These are phyloP conservation scores for Bambusicola thoracicus DNA, from an alignment of 2,113 vertebrate genomes.

Conservation along the genomic window DNA sequence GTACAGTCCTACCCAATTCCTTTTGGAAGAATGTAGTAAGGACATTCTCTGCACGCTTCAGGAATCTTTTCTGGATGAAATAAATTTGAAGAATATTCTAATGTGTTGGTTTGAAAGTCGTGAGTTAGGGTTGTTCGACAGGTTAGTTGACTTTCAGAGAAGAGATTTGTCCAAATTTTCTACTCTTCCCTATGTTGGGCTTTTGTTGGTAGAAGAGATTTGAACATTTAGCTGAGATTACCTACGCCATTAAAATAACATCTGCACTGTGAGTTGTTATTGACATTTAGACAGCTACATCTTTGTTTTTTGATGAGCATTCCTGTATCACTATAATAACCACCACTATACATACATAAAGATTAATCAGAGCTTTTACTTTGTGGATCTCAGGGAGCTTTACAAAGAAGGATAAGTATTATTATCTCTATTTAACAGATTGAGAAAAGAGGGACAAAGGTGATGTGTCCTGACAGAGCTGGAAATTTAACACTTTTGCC, in stretches of 20 bases:
- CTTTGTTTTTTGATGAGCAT: slow-evolving; percentile 56
- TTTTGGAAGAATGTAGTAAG: background rate
- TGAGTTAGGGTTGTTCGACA: background rate
- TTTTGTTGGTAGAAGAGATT: slow-evolving; percentile 62
- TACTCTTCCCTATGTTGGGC: background rate
- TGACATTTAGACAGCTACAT: slow-evolving; percentile 54
- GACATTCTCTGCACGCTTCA: background rate
- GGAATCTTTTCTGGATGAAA: background rate
- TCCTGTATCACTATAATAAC: slow-evolving; percentile 15
- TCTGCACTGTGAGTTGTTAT: slow-evolving; percentile 27
- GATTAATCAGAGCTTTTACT: slow-evolving; percentile 49
- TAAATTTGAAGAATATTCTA: background rate
- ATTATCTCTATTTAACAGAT: slow-evolving; percentile 50
- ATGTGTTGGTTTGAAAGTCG: background rate
- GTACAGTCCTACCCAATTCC: background rate
- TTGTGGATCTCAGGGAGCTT: slow-evolving; percentile 37
- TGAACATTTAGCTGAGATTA: slow-evolving; percentile 60
- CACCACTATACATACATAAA: slow-evolving; percentile 18
- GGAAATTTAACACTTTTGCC: slow-evolving; percentile 1
- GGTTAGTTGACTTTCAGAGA: background rate
- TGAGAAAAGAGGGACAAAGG: slow-evolving; percentile 48
- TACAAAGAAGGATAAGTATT: slow-evolving; percentile 52
- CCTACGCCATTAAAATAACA: slow-evolving; percentile 21
- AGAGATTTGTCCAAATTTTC: slow-evolving; percentile 38
- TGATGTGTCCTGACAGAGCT: slow-evolving; percentile 29